These are phyloP conservation scores for Gasterosteus nipponicus DNA, from an alignment of 2,113 vertebrate genomes.

Conservation along the genomic window DNA sequence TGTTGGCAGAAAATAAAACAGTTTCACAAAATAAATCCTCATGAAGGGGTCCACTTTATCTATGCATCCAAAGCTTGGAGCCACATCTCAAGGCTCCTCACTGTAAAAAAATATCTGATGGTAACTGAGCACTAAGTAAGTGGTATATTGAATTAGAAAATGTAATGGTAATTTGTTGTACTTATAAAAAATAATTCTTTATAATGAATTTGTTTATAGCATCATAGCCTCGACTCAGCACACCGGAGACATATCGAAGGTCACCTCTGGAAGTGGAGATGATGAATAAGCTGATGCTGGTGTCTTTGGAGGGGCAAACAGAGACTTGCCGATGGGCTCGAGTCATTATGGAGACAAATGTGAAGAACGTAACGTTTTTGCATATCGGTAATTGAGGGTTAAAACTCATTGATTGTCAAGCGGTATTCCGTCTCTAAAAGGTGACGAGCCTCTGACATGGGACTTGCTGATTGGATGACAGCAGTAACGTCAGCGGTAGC, in stretches of 20 bases:
- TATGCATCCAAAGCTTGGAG: neutral
- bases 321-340: too few relatives aligned
- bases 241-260: too few relatives aligned
- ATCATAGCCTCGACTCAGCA: neutral
- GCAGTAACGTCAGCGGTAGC: neutral
- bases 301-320: too few relatives aligned
- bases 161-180: neutral
- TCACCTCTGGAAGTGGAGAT: too few relatives aligned
- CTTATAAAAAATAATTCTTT: neutral
- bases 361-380: too few relatives aligned
- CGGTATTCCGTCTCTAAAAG: neutral
- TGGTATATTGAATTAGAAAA: neutral
- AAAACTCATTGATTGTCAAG: too few relatives aligned
- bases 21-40: neutral
- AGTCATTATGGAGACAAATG: too few relatives aligned
- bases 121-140: neutral
- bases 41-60: neutral
- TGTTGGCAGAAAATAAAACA: neutral
- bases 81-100: neutral
- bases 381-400: too few relatives aligned
- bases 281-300: too few relatives aligned
- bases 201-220: neutral
- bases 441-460: neutral
- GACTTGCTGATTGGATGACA: constrained; percentile 8
- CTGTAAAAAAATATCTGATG: neutral